A percentile compares a stretch with the other conserved stretches of the same genome.
Evolutionary conservation across 2,113 vertebrate species (phyloP).

Genomic region (Callopanchax toddi): DNA sequence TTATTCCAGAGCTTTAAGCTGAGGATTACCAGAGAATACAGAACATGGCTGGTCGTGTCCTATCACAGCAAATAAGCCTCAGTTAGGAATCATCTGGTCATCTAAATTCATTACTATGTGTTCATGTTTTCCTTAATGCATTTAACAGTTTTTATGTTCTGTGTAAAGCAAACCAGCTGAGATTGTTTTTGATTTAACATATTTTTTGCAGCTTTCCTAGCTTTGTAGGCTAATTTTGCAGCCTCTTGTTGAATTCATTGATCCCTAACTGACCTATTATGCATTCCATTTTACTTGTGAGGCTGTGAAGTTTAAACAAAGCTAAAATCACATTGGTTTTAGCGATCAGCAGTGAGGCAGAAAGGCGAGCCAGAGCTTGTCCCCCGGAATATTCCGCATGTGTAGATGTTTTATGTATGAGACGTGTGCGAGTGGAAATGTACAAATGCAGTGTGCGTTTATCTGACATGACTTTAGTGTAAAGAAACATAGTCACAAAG

Average conservation of each 20-base stretch:
- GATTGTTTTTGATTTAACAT: no score
- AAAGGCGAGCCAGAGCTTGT: conserved; percentile 46
- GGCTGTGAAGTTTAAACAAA: conserved; percentile 5
- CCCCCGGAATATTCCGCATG: conserved; percentile 14
- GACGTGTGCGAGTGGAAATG: conserved; percentile 17
- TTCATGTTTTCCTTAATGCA: background rate
- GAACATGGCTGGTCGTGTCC: conserved; percentile 22
- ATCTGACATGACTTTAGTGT: background rate
- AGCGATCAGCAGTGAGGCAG: background rate
- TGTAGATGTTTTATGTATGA: conserved; percentile 12
- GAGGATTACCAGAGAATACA: conserved; percentile 62
- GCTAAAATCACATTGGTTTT: conserved; percentile 19
- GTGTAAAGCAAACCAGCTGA: background rate
- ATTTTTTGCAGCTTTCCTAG: background rate
- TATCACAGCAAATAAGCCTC: conserved; percentile 14
- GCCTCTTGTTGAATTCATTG: background rate
- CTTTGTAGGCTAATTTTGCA: background rate
- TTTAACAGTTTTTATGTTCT: no score
- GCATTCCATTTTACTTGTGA: background rate
- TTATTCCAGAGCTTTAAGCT: conserved; percentile 63
- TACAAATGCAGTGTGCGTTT: background rate
- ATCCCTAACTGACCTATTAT: conserved; percentile 7
- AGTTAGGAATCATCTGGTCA: background rate
- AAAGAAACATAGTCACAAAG: background rate
- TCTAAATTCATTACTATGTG: background rate